Evolutionary conservation across 2,888 invertebrate species (phyloP), one percentile per base, ranked within the genome.

Genomic region (Cheilosia variabilis): DNA sequence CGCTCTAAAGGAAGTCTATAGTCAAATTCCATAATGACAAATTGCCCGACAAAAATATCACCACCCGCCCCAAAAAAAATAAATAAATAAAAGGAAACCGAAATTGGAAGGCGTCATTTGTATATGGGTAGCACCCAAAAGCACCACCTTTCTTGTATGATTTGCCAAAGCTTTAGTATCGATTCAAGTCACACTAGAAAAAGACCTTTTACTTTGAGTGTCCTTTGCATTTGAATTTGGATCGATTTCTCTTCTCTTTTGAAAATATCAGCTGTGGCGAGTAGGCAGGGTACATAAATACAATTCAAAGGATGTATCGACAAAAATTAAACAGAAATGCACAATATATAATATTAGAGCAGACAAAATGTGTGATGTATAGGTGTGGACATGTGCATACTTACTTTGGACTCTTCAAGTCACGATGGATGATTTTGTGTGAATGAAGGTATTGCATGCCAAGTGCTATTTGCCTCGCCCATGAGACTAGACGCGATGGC

Each of bases 401-500:
- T 55, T 55, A 55, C 99, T 99, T 99, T 58, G 99, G 99, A 91
- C 99, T 99, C 93, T 99, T 99, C 87, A 99, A 95, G 94, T 99
- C 99, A 87, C 99, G 94, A 91, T 99, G 99, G 90, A 99, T 98
- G 89, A 99, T 99, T 93, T 98, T 98, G 91, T 98, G 97, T 53
- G 95, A 94, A 92, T 99, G 99, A 75, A 99, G 94, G 92, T 99
- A 99, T 89, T 96, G 95, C 99, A 99, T 99, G 72, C 99, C 99
- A 80, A 95, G 94, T 41, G 99, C 98, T 79, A 99, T 98, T 92
- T 99, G 98, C 90, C 96, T 97, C 47, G 98, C 96, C 98, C 99
- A 99, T 86, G 96, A 96, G 53, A 98, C 95, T 73, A 98, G 95
- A 90, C 97, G 95, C 65, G 94, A 94, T n/a, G 98, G 98, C 63